These are phyloP conservation scores for Arrhopalites spinosus DNA, from an alignment of 2,888 invertebrate genomes.

Conservation along the genomic window DNA sequence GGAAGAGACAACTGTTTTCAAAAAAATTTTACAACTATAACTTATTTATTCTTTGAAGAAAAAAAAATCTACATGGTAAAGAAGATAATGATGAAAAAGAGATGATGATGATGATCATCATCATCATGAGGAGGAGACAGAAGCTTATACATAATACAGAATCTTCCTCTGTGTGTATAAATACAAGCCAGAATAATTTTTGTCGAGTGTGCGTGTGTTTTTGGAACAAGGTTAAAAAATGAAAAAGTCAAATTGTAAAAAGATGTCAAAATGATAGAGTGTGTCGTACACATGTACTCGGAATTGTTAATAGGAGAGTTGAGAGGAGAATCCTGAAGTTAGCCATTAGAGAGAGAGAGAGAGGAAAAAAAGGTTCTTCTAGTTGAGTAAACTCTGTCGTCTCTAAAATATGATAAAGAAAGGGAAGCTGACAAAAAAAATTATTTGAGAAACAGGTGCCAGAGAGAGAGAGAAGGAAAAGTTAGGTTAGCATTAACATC, in stretches of 20 bases:
- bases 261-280: constrained; percentile 11
- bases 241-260: not conserved
- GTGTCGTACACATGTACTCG: constrained; percentile 3
- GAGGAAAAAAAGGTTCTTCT: not conserved
- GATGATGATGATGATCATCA: too few relatives aligned
- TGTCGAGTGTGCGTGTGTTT: too few relatives aligned
- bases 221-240: not conserved
- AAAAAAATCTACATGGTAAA: too few relatives aligned
- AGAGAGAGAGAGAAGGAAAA: not conserved
- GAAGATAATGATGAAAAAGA: too few relatives aligned
- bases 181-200: too few relatives aligned
- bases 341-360: not conserved
- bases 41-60: too few relatives aligned
- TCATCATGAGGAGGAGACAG: too few relatives aligned
- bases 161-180: too few relatives aligned
- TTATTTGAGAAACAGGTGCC: constrained; percentile 24
- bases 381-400: constrained; percentile 12
- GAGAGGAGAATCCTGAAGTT: constrained; percentile 6
- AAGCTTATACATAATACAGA: too few relatives aligned
- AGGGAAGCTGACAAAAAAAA: not conserved
- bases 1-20: too few relatives aligned
- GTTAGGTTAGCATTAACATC: too few relatives aligned
- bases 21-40: too few relatives aligned
- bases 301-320: constrained; percentile 10
- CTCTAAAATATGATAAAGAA: constrained; percentile 20